phyloP scores from a whole-genome alignment of 2,888 invertebrate species.

The Dendrolimus pini region DNA sequence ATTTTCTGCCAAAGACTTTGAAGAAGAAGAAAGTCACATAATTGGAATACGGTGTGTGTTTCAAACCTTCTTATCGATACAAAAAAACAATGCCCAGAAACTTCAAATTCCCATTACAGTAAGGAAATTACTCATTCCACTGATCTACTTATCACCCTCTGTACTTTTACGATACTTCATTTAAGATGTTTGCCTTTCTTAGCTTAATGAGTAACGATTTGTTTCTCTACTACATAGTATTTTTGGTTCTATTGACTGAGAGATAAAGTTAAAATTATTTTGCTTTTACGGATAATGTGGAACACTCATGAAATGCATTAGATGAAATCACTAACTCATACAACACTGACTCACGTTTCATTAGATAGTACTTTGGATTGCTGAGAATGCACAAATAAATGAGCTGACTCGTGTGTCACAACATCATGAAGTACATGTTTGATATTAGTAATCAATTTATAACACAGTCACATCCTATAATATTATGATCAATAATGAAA shows the following conservation, averaged over 20 bases:
- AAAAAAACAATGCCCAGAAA: too few species aligned
- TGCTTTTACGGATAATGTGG: background rate
- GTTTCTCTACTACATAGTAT: background rate
- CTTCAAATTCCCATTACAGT: background rate
- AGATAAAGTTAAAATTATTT: background rate
- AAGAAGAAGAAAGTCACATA: too few species aligned
- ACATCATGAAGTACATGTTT: too few species aligned
- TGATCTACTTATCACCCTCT: background rate
- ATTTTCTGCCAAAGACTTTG: too few species aligned
- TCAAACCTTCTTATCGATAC: too few species aligned
- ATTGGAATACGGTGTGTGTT: too few species aligned
- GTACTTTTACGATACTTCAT: background rate
- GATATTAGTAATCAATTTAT: too few species aligned
- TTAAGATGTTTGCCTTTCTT: background rate
- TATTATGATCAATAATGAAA: too few species aligned
- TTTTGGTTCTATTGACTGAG: background rate
- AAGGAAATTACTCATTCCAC: background rate
- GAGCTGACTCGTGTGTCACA: too few species aligned
- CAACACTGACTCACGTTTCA: conserved; percentile 4
- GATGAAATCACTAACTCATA: conserved; percentile 2
- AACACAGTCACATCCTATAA: too few species aligned
- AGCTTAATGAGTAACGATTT: background rate
- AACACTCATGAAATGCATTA: conserved; percentile 5
- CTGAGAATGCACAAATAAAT: background rate
- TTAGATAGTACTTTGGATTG: background rate